A percentile compares a stretch with the other conserved stretches of the same genome.
Evolutionary conservation across 2,797 vertebrate genomes (phyloP).

Genomic region (Leptatherina wallacei): DNA sequence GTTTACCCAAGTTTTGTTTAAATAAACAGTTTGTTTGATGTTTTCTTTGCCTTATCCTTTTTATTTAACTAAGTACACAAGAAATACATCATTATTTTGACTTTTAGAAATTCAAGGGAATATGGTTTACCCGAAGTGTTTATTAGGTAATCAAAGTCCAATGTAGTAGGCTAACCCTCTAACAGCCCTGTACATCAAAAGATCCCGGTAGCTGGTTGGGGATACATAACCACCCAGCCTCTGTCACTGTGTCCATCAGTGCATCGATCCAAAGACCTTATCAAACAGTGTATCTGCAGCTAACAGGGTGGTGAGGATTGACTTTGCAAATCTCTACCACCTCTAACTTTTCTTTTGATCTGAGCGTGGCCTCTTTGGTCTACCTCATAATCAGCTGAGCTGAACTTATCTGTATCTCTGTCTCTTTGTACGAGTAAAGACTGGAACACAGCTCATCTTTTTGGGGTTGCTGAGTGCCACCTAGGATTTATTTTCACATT

Average conservation of each 20-base stretch:
- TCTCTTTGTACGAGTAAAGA: conserved; percentile 14
- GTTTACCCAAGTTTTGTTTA: not conserved
- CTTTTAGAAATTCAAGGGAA: conserved; percentile 3
- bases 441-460: conserved; percentile 24
- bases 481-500: conserved; percentile 37
- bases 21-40: not conserved
- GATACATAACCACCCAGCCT: conserved; percentile 41
- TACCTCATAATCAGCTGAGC: conserved; percentile 43
- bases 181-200: conserved; percentile 39
- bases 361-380: conserved; percentile 41
- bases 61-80: not conserved
- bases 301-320: conserved; percentile 67
- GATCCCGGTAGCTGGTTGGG: conserved; percentile 25
- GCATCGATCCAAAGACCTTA: conserved; percentile 72
- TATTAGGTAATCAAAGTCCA: conserved; percentile 17
- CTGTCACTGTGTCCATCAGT: conserved; percentile 64
- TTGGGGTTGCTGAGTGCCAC: conserved; percentile 24
- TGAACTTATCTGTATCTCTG: conserved; percentile 26
- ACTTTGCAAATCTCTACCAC: conserved; percentile 70
- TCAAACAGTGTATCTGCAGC: conserved; percentile 69
- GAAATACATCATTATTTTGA: not conserved
- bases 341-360: conserved; percentile 66
- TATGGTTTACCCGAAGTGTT: conserved; percentile 9
- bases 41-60: not conserved
- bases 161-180: conserved; percentile 7